A percentile compares a stretch with the other conserved stretches of the same genome.
These are phyloP conservation scores for Coremacera marginata DNA, from an alignment of 2,888 invertebrate species.

Conservation along the genomic window DNA sequence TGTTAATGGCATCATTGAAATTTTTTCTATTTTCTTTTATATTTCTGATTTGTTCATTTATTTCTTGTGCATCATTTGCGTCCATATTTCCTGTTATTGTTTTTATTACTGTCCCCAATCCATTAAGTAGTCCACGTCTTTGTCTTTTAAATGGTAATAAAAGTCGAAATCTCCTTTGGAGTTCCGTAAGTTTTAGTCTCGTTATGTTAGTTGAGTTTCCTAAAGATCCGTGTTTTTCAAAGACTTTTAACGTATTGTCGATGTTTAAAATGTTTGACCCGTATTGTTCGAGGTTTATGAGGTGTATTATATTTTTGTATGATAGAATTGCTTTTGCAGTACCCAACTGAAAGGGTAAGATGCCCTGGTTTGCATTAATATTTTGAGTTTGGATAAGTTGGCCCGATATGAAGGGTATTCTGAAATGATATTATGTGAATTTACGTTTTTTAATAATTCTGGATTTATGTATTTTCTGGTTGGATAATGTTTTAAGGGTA, in stretches of 20 bases:
- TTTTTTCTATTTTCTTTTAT: conserved; percentile 6
- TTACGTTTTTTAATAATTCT: conserved; percentile 30
- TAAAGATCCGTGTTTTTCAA: no score
- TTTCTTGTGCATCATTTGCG: conserved; percentile 29
- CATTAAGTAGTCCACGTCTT: conserved; percentile 42
- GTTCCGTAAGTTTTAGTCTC: conserved; percentile 38
- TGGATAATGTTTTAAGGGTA: conserved; percentile 35
- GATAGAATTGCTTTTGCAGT: not conserved
- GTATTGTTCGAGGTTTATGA: not conserved
- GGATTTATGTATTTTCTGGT: conserved; percentile 43
- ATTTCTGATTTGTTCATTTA: conserved; percentile 14
- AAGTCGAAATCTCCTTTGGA: conserved; percentile 25
- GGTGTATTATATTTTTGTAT: not conserved
- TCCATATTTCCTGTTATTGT: conserved; percentile 47
- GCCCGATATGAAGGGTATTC: not conserved
- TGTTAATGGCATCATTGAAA: conserved; percentile 38
- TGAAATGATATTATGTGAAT: not conserved
- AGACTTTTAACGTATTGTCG: no score
- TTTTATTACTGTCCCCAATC: conserved; percentile 40
- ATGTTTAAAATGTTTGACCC: no score
- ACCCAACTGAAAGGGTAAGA: not conserved
- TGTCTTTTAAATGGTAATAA: conserved; percentile 28
- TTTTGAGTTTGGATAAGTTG: conserved; percentile 12
- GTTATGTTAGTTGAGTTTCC: conserved; percentile 24
- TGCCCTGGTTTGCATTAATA: not conserved